These are phyloP conservation scores for Thalassarche chlororhynchos DNA, from an alignment of 2,113 vertebrate species.

Conservation along the genomic window DNA sequence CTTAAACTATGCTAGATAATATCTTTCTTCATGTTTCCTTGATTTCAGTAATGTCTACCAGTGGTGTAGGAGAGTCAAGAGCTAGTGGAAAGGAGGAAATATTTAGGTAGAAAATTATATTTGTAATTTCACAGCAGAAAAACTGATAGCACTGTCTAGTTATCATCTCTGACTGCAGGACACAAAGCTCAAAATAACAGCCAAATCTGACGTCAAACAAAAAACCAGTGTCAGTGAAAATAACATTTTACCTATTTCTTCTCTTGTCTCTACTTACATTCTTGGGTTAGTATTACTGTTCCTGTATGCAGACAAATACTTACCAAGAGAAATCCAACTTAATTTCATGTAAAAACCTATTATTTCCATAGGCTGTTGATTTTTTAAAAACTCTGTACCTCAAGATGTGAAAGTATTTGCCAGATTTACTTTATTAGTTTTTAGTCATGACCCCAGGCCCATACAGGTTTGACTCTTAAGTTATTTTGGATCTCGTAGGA, in stretches of 20 bases:
- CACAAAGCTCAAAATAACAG: background rate
- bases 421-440: background rate
- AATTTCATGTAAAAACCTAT: background rate
- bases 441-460: background rate
- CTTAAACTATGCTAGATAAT: background rate
- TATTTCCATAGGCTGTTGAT: background rate
- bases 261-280: fast-evolving
- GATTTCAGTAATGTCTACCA: background rate
- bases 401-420: background rate
- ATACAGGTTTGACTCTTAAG: background rate
- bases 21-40: background rate
- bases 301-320: background rate
- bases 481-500: background rate
- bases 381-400: background rate
- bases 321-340: background rate
- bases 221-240: background rate
- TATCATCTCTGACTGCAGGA: background rate
- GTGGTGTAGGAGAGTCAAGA: background rate
- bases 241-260: background rate
- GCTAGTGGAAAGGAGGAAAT: background rate
- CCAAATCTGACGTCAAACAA: background rate
- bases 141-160: background rate
- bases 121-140: background rate
- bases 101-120: background rate
- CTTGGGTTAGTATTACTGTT: background rate